Base-by-base conservation (phyloP, 1,140 invertebrate genomes). In the Aphelinus atriplicis region DNA sequence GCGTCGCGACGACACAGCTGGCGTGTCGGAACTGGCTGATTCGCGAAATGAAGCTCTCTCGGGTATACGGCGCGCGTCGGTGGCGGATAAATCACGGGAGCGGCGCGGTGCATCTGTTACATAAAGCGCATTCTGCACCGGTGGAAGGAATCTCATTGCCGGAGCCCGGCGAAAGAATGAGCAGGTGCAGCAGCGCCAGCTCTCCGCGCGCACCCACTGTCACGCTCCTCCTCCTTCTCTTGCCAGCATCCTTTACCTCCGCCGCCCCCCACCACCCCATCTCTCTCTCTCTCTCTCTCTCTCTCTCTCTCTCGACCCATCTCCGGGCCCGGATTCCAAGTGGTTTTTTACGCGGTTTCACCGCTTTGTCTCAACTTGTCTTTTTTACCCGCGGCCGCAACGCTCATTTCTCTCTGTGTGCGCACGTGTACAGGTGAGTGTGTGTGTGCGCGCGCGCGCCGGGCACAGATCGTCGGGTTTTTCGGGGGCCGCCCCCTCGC, bases 181-280 rank as follows among this genome's bases (percentile, higher is more conserved):
- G 85, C 86, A 88, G 86, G 85, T 88, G 86, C 26, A 26, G 26
- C 26, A 26, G 26, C 26, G 26, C 26, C 26, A 26, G 26, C 82
- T 82, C 80, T 73, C 73, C 81, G 85, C 68, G 85, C 68, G 83
- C 84, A 84, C 81, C 85, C 85, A 87, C 85, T 87, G 86, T 87
- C 86, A 87, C 85, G 86, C 86, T 86, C 75, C 76, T 77, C 85
- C 76, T 77, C 85, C 85, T 85, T 84, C 84, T 83, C 85, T 84
- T 85, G 83, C 81, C 81, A 80, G 81, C 84, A 83, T 82, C 78
- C 80, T 80, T 84, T 81, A 79, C 79, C 77, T 78, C 78, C 77
- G 73, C 79, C 78, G 65, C 60, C 65, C 69, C 81, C 75, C 71
- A n/a, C 68, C 76, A 26, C 26, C 26, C 26, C 26, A 26, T 26